Base-by-base conservation (phyloP, 1,140 invertebrate genomes). In the Ceratosolen fusciceps region DNA sequence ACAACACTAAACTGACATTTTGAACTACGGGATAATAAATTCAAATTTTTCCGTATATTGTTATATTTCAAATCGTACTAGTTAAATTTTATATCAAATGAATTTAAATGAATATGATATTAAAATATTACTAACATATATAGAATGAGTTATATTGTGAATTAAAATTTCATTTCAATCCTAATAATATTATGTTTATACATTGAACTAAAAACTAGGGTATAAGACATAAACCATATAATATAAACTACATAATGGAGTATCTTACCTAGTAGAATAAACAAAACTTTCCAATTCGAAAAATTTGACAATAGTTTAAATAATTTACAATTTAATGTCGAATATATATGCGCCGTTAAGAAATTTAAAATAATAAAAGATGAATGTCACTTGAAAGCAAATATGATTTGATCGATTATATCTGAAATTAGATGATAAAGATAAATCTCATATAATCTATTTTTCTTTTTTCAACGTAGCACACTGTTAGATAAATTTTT, bases 281-380 rank as follows among this genome's bases (percentile, higher is more conserved):
- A 26, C n/a, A 58, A 58, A 58, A n/a, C 12, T 58, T 58, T 58
- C 24, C 39, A 7, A 43, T 5, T 43, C 1, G 29, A 0, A 12
- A 19, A 24, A n/a, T n/a, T n/a, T 9, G 29, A 7, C 24, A 56
- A 21, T n/a, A 2, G n/a, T 26, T 8, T 10, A 9, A 29, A 58
- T 26, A n/a, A 5, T 29, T 29, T 19, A 31, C 3, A 60, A 60
- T 31, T 60, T 9, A 14, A n/a, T n/a, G n/a, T n/a, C n/a, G n/a
- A n/a, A 14, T 31, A 60, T 14, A 60, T 29, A 19, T 3, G 58
- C 12, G 14, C 1, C 29, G 7, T 60, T 60, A 12, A 60, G 14
- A 60, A 60, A 60, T 60, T 31, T 0, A 60, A 60, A 60, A 60
- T 60, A 60, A 60, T 60, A 60, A 60, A 60, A 31, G 29, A 31